Conservation (phyloP, 2,797 vertebrate genomes). For the Alosa sapidissima region DNA sequence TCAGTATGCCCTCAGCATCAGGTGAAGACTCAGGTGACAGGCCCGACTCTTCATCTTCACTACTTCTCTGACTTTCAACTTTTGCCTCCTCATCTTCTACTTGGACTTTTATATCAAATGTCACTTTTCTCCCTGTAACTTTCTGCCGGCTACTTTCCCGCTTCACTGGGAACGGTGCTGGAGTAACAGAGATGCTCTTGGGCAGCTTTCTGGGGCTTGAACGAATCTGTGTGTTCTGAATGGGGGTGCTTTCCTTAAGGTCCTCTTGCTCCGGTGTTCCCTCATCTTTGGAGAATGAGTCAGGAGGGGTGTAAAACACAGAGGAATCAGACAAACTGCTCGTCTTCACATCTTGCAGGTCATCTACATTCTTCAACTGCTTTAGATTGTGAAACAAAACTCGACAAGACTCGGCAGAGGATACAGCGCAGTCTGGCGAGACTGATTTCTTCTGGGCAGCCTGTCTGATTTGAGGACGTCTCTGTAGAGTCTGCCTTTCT, state of each 20-base stretch:
- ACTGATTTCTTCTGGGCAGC: not conserved
- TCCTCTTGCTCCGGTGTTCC: slow-evolving; percentile 19
- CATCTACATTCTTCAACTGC: not conserved
- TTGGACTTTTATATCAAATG: not conserved
- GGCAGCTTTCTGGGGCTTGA: slow-evolving; percentile 3
- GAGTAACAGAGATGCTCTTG: not conserved
- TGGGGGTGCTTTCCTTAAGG: not conserved
- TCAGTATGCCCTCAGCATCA: not conserved
- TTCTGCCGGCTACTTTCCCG: not conserved
- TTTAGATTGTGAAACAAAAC: not conserved
- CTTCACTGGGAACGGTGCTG: not conserved
- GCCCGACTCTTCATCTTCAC: not conserved
- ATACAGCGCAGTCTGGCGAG: not conserved
- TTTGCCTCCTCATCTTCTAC: not conserved
- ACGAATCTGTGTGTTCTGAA: not conserved
- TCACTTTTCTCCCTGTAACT: not conserved
- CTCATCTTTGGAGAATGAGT: not conserved
- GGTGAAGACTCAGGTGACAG: not conserved
- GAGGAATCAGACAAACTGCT: slow-evolving; percentile 28
- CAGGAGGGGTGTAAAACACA: slow-evolving; percentile 25
- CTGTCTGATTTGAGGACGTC: not conserved
- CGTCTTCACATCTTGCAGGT: not conserved
- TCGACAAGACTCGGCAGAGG: not conserved
- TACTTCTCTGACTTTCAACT: not conserved
- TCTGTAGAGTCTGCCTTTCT: not conserved